These are phyloP conservation scores for Anoncus sp. DNA, from an alignment of 2,888 invertebrate species.

Conservation along the genomic window DNA sequence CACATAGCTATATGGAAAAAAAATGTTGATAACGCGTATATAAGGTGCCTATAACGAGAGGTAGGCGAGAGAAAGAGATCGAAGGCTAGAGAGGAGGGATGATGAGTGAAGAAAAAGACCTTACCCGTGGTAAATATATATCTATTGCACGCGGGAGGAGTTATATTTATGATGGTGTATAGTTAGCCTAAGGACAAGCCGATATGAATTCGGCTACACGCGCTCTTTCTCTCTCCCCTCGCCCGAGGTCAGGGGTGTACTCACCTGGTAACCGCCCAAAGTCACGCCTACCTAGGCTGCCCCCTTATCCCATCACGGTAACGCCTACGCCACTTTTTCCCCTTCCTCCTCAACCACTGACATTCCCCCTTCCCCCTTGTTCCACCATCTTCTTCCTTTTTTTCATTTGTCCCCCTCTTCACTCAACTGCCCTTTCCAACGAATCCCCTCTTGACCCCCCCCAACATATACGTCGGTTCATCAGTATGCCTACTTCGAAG, in stretches of 20 bases:
- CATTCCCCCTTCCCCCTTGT: no score
- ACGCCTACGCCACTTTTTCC: slow-evolving; percentile 77
- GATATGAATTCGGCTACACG: slow-evolving; percentile 73
- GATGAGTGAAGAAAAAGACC: slow-evolving; percentile 19
- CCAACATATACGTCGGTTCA: slow-evolving; percentile 48
- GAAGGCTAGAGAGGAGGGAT: slow-evolving; percentile 12
- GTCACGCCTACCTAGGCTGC: slow-evolving; percentile 82
- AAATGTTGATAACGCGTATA: neutral
- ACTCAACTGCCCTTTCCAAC: slow-evolving; percentile 63
- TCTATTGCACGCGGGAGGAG: no score
- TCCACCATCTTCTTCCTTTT: slow-evolving; percentile 47
- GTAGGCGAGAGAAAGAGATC: neutral
- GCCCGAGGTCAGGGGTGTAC: slow-evolving; percentile 78
- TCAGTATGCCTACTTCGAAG: slow-evolving; percentile 60
- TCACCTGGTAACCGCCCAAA: slow-evolving; percentile 82
- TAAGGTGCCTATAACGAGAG: no score
- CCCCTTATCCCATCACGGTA: slow-evolving; percentile 72
- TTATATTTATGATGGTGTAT: no score
- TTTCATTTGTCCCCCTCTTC: slow-evolving; percentile 70
- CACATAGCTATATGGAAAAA: neutral
- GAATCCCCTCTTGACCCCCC: slow-evolving; percentile 50
- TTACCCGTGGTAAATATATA: no score
- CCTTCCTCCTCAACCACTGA: no score
- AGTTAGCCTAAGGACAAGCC: slow-evolving; percentile 54
- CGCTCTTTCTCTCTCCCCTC: no score